Evolutionary conservation across 2,797 vertebrate genomes (phyloP).

Genomic region (Taeniopygia guttata): DNA sequence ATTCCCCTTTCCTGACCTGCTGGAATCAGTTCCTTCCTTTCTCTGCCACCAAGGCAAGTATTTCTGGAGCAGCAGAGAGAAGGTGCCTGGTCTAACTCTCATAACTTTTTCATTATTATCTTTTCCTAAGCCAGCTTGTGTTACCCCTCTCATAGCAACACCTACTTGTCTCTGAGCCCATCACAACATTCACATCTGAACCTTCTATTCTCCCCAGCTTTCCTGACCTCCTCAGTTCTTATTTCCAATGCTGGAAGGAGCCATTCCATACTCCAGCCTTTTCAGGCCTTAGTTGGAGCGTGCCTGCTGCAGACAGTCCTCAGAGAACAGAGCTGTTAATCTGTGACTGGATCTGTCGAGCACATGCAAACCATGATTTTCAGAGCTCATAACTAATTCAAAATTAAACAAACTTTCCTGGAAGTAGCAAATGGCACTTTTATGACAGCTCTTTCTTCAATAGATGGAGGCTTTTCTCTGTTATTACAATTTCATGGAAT

Average conservation of each 20-base stretch:
- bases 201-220: not conserved
- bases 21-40: not conserved
- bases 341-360: not conserved
- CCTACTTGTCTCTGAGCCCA: not conserved
- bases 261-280: not conserved
- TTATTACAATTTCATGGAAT: constrained; percentile 7
- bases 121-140: not conserved
- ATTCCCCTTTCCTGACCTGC: not conserved
- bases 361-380: not conserved
- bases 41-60: not conserved
- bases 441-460: not conserved
- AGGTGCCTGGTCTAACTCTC: not conserved
- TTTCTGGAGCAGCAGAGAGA: not conserved
- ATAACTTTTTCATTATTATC: not conserved
- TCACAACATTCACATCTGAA: not conserved
- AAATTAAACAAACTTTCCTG: constrained; percentile 36
- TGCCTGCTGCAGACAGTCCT: not conserved
- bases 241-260: not conserved
- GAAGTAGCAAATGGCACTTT: constrained; percentile 11
- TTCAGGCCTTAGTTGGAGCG: not conserved
- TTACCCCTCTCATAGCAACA: not conserved
- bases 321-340: not conserved
- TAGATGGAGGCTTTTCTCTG: not conserved
- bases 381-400: not conserved
- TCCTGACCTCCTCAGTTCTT: not conserved